Base-by-base conservation (phyloP, 2,797 vertebrate species). In the Anguilla marmorata region DNA sequence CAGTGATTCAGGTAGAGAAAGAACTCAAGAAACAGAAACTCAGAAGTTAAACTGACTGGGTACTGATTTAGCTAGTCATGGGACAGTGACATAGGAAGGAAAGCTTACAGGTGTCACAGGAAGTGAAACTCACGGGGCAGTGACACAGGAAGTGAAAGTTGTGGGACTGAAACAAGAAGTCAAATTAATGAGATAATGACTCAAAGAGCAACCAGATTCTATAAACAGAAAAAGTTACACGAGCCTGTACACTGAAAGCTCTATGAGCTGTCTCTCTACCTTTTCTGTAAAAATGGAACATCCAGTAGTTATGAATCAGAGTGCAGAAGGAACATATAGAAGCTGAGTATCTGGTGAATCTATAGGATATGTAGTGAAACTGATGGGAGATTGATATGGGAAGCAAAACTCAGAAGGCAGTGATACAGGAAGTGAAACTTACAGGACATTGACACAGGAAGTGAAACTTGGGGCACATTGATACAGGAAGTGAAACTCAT, bases 71-170 rank as follows among this genome's bases (percentile, higher is more conserved):
- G 54, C 11, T 16, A 56, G 54, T 56, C 54, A 56, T 56, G 54
- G 12, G 14, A 56, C 11, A 56, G 54, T 56, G 54, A 83, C 41
- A 50, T 56, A 56, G 54, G 11, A 56, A 56, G 54, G 2, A 56
- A 56, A 56, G 14, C 54, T 12, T 56, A 56, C 54, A 56, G 54
- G 12, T 30, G 66, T 58, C 48, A 58, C 52, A 85, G 52, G 85
- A 45, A 19, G 50, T 45, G 56, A 58, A 30, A 19, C 97, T 96
- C 12, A 56, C 97, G 0, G 98, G 98, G 86, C 98, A 99, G 95
- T 63, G 60, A 84, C 45, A 54, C 60, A n/a, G 60, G 60, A n/a
- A 63, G 60, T 63, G 60, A 63, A 63, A 63, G 19, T 60, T 19
- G 2, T 6, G 19, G 58, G 6, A 82, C 79, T 96, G 98, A 45